phyloP scores from a whole-genome alignment of 2,113 vertebrate genomes.

The Cheirogaleus medius region DNA sequence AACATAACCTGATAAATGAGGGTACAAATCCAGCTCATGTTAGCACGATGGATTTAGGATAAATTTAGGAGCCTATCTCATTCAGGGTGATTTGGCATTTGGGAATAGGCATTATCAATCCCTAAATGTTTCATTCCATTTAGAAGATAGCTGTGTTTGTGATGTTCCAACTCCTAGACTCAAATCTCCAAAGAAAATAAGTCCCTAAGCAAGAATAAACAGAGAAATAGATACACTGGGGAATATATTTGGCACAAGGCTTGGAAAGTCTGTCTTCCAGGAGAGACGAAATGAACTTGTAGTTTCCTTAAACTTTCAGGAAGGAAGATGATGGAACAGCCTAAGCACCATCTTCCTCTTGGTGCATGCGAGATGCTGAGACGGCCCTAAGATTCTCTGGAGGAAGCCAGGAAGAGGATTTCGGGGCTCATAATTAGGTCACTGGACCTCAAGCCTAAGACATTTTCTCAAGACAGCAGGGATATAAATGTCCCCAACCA shows the following conservation, averaged over 20 bases:
- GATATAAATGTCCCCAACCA: neutral
- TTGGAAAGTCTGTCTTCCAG: conserved; percentile 38
- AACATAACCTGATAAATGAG: neutral
- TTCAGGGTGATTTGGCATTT: neutral
- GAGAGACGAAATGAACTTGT: neutral
- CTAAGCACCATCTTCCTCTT: neutral
- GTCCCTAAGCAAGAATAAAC: neutral
- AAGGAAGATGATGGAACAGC: neutral
- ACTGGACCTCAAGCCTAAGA: neutral
- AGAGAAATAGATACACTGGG: neutral
- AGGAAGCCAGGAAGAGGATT: neutral
- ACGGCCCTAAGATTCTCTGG: neutral
- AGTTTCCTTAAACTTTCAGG: conserved; percentile 21
- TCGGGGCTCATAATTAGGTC: neutral
- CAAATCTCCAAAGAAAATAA: conserved; percentile 46
- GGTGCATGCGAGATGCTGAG: neutral
- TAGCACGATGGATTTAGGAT: conserved; percentile 7
- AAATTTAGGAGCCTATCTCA: neutral
- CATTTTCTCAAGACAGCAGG: neutral
- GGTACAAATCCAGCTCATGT: neutral
- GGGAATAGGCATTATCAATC: neutral
- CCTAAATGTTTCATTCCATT: neutral
- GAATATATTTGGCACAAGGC: neutral
- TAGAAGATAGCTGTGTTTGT: conserved; percentile 2
- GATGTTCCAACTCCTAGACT: neutral